Conservation (phyloP, 2,888 invertebrate species). For the Eristalis pertinax region DNA sequence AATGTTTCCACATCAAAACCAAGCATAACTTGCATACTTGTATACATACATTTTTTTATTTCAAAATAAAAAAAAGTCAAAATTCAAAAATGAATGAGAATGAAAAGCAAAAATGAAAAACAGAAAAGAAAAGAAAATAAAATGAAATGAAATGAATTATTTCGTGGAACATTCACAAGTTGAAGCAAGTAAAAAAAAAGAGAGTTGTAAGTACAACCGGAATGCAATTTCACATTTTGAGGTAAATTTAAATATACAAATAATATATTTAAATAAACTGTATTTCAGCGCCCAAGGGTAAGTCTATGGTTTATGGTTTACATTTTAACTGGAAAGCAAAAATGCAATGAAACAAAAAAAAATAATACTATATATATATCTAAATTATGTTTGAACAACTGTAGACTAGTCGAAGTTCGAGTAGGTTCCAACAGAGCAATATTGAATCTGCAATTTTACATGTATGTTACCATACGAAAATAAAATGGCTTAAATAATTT, state of each 20-base stretch:
- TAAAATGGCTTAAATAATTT: constrained; percentile 59
- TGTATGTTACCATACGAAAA: constrained; percentile 30
- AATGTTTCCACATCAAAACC: constrained; percentile 78
- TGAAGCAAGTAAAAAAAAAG: constrained; percentile 78
- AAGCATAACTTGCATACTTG: not conserved
- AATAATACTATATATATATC: not conserved
- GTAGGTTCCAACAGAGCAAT: constrained; percentile 68
- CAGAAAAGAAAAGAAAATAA: constrained; percentile 22
- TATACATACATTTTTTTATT: constrained; percentile 49
- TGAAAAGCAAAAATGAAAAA: constrained; percentile 7
- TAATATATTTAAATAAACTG: constrained; percentile 53
- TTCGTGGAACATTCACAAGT: constrained; percentile 81
- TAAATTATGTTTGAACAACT: constrained; percentile 60
- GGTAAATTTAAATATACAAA: constrained; percentile 65
- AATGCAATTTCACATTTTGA: constrained; percentile 68
- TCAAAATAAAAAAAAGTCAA: constrained; percentile 56
- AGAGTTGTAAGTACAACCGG: constrained; percentile 72
- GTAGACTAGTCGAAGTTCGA: constrained; percentile 68
- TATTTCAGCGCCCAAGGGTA: constrained; percentile 73
- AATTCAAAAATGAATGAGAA: constrained; percentile 70
- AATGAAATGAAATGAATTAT: constrained; percentile 35
- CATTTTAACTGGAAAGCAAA: constrained; percentile 42
- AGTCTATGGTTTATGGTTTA: constrained; percentile 60
- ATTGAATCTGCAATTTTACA: constrained; percentile 50
- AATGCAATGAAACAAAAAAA: not conserved